Base-by-base conservation (phyloP, 2,113 vertebrate genomes). In the Cariama cristata region DNA sequence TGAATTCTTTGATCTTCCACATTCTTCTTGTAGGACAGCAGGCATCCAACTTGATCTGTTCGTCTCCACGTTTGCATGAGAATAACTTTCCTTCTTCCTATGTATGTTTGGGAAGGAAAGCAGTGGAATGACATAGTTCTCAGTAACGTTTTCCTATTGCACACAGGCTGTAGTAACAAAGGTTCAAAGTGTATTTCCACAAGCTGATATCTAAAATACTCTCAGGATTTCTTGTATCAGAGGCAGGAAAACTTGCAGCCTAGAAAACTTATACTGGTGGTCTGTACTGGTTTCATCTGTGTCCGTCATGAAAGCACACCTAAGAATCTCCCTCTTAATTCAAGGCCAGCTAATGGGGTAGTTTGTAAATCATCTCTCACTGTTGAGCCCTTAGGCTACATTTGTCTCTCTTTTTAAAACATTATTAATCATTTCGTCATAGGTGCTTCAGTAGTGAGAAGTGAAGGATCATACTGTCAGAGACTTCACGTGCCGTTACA, bases 1-100 rank as follows among this genome's bases (percentile, higher is more conserved):
- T 74, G 83, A 64, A 84, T 75, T 87, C 88, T 95, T 96, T 95
- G 88, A 94, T 96, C 79, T 91, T 86, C 56, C 40, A 68, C 20
- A 81, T 89, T 60, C 72, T 92, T 75, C 58, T 69, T 56, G 49
- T 49, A 87, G 62, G 35, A 76, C 52, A 84, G 49, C 89, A 81
- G 49, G 23, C 86, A 82, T 87, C 64, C 2, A 0, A 11, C 42
- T 76, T 69, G 44, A 81, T 42, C 69, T 60, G 7, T 30, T 28
- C 0, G 0, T 60, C 59, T n/a, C 56, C 68, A 28, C 27, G n/a
- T 90, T 92, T 96, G 59, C 63, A 88, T 84, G 74, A 93, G 91
- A 86, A 86, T 73, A 50, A 58, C 42, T 94, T 76, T 69, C 18
- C 50, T 68, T 79, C 86, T 68, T 94, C 92, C 80, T 84, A 23